A percentile compares a stretch with the other conserved stretches of the same genome.
Conservation (phyloP, 2,888 invertebrate genomes). For the Tetranychus piercei region DNA sequence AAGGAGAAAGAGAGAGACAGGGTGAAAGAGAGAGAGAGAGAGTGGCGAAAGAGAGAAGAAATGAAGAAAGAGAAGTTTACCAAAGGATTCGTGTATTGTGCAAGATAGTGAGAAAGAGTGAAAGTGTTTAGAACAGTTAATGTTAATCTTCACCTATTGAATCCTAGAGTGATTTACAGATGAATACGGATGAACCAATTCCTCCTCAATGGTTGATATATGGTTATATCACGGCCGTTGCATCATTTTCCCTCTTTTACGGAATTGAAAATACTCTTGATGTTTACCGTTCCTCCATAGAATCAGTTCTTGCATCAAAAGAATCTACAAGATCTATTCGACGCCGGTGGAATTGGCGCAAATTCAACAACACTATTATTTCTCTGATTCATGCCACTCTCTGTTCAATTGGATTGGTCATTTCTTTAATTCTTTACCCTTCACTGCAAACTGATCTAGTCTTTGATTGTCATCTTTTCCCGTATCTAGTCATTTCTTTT, state of each 20-base stretch:
- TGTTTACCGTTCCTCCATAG: neutral
- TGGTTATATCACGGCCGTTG: neutral
- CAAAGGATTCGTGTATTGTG: no score
- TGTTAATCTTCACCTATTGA: no score
- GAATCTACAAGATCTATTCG: neutral
- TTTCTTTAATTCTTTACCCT: neutral
- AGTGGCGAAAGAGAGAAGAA: neutral
- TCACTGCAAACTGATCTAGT: neutral
- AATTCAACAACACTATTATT: neutral
- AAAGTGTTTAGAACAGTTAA: no score
- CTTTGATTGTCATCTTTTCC: neutral
- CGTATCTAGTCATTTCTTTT: neutral
- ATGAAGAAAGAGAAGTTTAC: neutral
- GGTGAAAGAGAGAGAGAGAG: neutral
- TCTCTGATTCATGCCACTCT: neutral
- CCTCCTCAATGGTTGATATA: neutral
- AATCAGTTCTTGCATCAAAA: neutral
- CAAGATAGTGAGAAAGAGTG: no score
- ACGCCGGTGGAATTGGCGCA: slow-evolving; percentile 3
- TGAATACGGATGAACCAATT: neutral
- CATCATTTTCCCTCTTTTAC: neutral
- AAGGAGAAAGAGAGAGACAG: neutral
- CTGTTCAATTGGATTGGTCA: neutral
- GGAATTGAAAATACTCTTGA: neutral
- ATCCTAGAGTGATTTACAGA: neutral